Conservation (phyloP, 2,888 invertebrate genomes). For the Adelphocoris suturalis region DNA sequence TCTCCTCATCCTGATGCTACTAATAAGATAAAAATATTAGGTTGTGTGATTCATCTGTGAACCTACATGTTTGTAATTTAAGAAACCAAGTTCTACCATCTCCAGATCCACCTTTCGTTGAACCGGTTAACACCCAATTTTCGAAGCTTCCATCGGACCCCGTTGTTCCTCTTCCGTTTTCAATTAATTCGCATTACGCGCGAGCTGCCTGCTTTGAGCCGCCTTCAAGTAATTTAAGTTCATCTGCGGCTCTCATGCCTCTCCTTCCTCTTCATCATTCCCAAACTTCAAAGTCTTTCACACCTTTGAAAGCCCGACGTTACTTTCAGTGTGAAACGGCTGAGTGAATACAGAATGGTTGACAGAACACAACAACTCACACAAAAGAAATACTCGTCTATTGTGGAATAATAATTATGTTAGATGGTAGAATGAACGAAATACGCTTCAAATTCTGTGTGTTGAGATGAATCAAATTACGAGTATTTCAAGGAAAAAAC, state of each 20-base stretch:
- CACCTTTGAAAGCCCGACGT: slow-evolving; percentile 10
- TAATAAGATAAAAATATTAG: no score
- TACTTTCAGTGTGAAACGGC: slow-evolving; percentile 24
- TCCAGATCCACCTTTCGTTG: no score
- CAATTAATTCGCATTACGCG: slow-evolving; percentile 36
- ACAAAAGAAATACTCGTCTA: neutral
- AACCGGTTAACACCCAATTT: neutral
- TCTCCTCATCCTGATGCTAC: no score
- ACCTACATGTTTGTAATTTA: no score
- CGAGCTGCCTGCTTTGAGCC: slow-evolving; percentile 14
- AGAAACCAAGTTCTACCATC: no score
- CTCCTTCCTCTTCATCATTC: neutral
- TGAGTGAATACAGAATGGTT: neutral
- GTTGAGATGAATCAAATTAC: no score
- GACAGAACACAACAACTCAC: neutral
- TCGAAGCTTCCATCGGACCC: slow-evolving; percentile 1
- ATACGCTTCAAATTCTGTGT: no score
- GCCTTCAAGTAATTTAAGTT: slow-evolving; percentile 14
- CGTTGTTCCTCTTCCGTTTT: slow-evolving; percentile 23
- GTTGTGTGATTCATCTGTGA: no score
- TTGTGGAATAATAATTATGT: no score
- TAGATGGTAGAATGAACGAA: no score
- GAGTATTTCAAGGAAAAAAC: no score
- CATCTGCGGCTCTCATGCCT: neutral
- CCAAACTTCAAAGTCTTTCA: slow-evolving; percentile 2